These are phyloP conservation scores for Saturnia pavonia DNA, from an alignment of 2,888 invertebrate genomes.

Conservation along the genomic window DNA sequence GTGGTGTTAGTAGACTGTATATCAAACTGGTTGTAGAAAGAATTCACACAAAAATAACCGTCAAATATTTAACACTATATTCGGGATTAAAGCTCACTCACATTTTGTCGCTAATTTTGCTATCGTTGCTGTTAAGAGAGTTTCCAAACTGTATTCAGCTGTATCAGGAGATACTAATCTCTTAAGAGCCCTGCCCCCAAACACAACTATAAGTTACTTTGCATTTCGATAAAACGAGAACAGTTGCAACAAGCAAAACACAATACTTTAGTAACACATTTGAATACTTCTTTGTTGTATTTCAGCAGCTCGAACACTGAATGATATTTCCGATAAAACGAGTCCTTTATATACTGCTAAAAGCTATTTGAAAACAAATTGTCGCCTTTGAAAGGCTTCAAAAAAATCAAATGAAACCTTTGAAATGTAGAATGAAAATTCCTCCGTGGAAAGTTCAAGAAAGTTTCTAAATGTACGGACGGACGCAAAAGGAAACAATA, in stretches of 20 bases:
- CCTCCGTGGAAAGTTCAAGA: slow-evolving; percentile 1
- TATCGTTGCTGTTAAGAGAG: too few species aligned
- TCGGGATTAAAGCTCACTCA: too few species aligned
- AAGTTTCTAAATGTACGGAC: neutral
- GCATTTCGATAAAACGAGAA: slow-evolving; percentile 52
- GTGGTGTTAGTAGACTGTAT: too few species aligned
- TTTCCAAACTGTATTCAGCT: too few species aligned
- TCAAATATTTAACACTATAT: too few species aligned
- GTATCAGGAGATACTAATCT: too few species aligned
- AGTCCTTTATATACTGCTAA: slow-evolving; percentile 13
- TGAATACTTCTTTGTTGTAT: slow-evolving; percentile 17
- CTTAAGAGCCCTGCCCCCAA: slow-evolving; percentile 81
- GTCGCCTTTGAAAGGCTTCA: slow-evolving; percentile 39
- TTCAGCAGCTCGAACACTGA: slow-evolving; percentile 18
- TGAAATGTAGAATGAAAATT: slow-evolving; percentile 31
- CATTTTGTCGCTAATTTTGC: too few species aligned
- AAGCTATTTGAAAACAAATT: slow-evolving; percentile 23
- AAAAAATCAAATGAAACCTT: slow-evolving; percentile 62
- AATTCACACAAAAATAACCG: too few species aligned
- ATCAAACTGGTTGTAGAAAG: too few species aligned
- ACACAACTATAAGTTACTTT: slow-evolving; percentile 82
- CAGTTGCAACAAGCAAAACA: slow-evolving; percentile 40
- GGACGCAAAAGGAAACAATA: neutral
- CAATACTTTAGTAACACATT: slow-evolving; percentile 43
- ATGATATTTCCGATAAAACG: slow-evolving; percentile 20